Conservation (phyloP, 2,797 vertebrate genomes). For the Tenualosa thibaudeaui region DNA sequence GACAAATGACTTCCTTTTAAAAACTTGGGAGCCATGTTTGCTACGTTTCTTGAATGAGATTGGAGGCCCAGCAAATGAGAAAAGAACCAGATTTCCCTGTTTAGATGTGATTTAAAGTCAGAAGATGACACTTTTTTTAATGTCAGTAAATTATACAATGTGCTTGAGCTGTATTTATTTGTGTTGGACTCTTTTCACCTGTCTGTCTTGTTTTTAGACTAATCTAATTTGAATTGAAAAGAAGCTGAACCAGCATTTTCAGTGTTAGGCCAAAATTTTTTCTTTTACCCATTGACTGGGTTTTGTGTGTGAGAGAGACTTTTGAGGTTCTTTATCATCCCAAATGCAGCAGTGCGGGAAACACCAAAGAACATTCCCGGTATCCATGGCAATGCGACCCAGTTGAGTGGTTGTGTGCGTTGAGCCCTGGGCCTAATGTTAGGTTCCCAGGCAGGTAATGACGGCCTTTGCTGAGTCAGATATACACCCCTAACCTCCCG, state of each 20-base stretch:
- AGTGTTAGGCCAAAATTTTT: background rate
- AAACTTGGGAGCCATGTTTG: constrained; percentile 36
- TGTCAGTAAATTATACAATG: background rate
- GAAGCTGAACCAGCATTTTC: background rate
- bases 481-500: background rate
- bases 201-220: background rate
- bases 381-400: constrained; percentile 3
- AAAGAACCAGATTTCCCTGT: background rate
- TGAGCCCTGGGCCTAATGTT: constrained; percentile 51
- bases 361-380: background rate
- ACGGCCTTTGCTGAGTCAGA: constrained; percentile 38
- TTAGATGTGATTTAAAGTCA: background rate
- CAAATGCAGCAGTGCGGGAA: background rate
- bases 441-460: constrained; percentile 68
- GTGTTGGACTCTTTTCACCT: background rate
- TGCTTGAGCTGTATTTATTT: background rate
- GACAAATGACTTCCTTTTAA: constrained; percentile 83
- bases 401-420: constrained; percentile 37
- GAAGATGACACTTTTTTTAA: background rate
- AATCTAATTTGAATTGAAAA: background rate
- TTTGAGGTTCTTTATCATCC: background rate
- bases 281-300: background rate
- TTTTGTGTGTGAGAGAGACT: background rate
- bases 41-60: background rate
- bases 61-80: background rate